These are phyloP conservation scores for Ammodytes dubius DNA, from an alignment of 2,113 vertebrate genomes.

Conservation along the genomic window DNA sequence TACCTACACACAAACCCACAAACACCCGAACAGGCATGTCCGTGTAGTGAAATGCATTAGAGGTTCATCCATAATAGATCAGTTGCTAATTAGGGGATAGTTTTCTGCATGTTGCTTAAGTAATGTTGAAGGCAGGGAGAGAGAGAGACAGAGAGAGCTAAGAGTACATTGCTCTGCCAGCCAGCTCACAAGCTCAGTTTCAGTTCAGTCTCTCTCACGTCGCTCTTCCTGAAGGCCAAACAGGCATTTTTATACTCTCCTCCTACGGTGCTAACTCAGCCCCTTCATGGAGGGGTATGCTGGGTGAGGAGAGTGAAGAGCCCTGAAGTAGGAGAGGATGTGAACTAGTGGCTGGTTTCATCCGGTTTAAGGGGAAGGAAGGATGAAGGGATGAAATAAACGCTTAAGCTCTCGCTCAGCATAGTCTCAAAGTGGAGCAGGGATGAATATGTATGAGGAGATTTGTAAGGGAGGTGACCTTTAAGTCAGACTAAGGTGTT, in stretches of 20 bases:
- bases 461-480: constrained; percentile 71
- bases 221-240: constrained; percentile 56
- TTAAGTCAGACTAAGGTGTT: constrained; percentile 66
- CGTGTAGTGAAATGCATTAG: constrained; percentile 67
- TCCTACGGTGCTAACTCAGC: constrained; percentile 46
- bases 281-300: constrained; percentile 18
- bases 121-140: constrained; percentile 50
- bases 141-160: background rate
- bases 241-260: constrained; percentile 40
- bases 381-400: constrained; percentile 62
- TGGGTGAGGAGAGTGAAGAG: constrained; percentile 42
- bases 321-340: constrained; percentile 35
- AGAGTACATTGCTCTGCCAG: constrained; percentile 42
- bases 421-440: constrained; percentile 42
- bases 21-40: constrained; percentile 29
- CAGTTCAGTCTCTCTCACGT: constrained; percentile 13
- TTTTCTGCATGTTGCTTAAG: constrained; percentile 59
- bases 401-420: constrained; percentile 54
- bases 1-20: constrained; percentile 37
- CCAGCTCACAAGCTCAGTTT: constrained; percentile 38
- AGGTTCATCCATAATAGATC: constrained; percentile 76
- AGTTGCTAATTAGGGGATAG: constrained; percentile 70
- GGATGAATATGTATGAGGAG: constrained; percentile 71
- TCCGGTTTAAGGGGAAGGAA: constrained; percentile 47
- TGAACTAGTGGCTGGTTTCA: constrained; percentile 48